phyloP scores from a whole-genome alignment of 2,888 invertebrate genomes.

The Hypselothyrea guttata region DNA sequence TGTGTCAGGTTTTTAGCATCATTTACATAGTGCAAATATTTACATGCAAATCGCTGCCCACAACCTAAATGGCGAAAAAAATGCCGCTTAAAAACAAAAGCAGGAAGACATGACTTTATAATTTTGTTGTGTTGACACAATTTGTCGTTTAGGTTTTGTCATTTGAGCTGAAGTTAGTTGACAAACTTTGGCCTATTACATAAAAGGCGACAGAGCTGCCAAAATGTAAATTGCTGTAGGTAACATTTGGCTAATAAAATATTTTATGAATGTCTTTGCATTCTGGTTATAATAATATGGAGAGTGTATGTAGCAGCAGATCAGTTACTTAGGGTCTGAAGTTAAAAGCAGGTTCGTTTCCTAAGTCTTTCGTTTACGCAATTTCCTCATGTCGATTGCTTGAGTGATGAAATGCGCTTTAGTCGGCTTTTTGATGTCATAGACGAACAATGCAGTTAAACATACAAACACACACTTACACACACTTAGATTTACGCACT shows the following conservation, averaged over 20 bases:
- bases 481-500: neutral
- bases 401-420: constrained; percentile 57
- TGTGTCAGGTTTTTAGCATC: constrained; percentile 24
- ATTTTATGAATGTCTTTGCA: constrained; percentile 30
- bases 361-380: constrained; percentile 73
- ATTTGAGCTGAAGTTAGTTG: too few species aligned
- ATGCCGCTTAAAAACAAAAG: constrained; percentile 7
- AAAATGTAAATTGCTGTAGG: constrained; percentile 46
- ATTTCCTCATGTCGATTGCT: constrained; percentile 41
- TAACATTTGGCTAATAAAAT: constrained; percentile 43
- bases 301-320: neutral
- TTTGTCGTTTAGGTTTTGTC: neutral
- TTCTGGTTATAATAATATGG: neutral
- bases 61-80: too few species aligned
- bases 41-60: constrained; percentile 37
- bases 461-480: constrained; percentile 15
- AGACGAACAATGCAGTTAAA: constrained; percentile 48
- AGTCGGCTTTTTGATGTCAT: constrained; percentile 42
- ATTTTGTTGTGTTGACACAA: constrained; percentile 35
- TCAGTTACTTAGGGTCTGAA: constrained; percentile 8
- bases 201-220: constrained; percentile 24
- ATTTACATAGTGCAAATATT: constrained; percentile 50
- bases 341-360: constrained; percentile 57
- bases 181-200: constrained; percentile 36
- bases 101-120: constrained; percentile 12